Base-by-base conservation (phyloP, 2,797 vertebrate species). In the Chanos chanos region DNA sequence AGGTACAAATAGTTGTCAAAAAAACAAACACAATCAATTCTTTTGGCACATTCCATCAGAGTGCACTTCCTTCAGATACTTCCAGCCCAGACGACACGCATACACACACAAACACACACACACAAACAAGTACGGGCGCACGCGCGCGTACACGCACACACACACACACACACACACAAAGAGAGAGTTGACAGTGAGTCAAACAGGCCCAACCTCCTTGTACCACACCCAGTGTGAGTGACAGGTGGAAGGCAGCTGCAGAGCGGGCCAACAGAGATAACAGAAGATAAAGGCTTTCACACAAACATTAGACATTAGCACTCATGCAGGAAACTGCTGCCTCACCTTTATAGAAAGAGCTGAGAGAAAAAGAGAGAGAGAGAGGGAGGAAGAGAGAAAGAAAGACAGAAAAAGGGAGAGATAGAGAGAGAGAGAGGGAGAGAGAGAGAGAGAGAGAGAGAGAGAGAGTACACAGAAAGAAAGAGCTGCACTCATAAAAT, bases 191-290 rank as follows among this genome's bases (percentile, higher is more conserved):
- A 48, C 25, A 22, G 49, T 45, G 56, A 61, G 57, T 44, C 44
- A 24, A 39, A 37, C 61, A 51, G 16, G 12, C 54, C 27, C 24
- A 43, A 49, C 54, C 61, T 49, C 57, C 51, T 60, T 27, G 70
- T 73, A 64, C 67, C 71, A 62, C 70, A 66, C 57, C 58, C 59
- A 67, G 7, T 44, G 44, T 43, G 61, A 64, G 66, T 77, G 86
- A 87, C 78, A 81, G 82, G 79, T 76, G 78, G 81, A 74, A 44
- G 39, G 85, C 84, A 88, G 90, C 86, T 89, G 86, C 64, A 50
- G 71, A 86, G 79, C 74, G 78, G 70, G 73, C 63, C 61, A 76
- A 75, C 48, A 59, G 78, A 82, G 83, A 78, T 78, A 83, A 72
- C 79, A 62, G 55, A 47, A 80, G 75, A 84, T 77, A 85, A 87